Evolutionary conservation across 2,797 vertebrate genomes (phyloP).

Genomic region (Carduelis carduelis): DNA sequence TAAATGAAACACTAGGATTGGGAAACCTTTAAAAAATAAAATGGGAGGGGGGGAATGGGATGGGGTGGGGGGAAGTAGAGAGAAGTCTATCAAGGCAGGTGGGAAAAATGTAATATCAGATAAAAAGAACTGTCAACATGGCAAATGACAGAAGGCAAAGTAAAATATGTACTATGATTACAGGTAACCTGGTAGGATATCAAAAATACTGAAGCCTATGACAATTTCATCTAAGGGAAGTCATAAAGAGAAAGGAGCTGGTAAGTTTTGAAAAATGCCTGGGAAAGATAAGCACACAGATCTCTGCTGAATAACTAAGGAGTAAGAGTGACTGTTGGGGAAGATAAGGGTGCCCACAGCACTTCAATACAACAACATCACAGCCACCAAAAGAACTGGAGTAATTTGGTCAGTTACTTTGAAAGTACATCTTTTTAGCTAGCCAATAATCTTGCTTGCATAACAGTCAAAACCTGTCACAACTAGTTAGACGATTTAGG

Average conservation of each 20-base stretch:
- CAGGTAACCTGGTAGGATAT: not conserved
- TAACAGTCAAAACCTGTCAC: not conserved
- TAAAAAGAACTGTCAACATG: not conserved
- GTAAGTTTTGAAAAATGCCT: not conserved
- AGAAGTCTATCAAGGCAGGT: not conserved
- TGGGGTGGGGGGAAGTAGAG: rapidly evolving
- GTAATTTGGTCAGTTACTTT: not conserved
- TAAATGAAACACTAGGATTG: not conserved
- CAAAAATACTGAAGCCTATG: not conserved
- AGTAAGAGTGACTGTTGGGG: not conserved
- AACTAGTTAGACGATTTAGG: not conserved
- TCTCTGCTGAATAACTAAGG: not conserved
- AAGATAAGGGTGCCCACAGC: not conserved
- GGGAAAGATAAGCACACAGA: not conserved
- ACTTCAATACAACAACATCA: not conserved
- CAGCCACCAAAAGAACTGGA: not conserved
- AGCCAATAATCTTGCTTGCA: not conserved
- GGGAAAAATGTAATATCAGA: not conserved
- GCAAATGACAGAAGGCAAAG: not conserved
- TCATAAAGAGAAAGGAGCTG: not conserved
- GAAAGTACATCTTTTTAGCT: not conserved
- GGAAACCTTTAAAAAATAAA: not conserved
- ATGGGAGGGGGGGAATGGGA: rapidly evolving
- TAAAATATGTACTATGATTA: not conserved
- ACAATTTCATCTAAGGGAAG: not conserved